phyloP scores from a whole-genome alignment of 2,888 invertebrate genomes.

The Rhingia rostrata region DNA sequence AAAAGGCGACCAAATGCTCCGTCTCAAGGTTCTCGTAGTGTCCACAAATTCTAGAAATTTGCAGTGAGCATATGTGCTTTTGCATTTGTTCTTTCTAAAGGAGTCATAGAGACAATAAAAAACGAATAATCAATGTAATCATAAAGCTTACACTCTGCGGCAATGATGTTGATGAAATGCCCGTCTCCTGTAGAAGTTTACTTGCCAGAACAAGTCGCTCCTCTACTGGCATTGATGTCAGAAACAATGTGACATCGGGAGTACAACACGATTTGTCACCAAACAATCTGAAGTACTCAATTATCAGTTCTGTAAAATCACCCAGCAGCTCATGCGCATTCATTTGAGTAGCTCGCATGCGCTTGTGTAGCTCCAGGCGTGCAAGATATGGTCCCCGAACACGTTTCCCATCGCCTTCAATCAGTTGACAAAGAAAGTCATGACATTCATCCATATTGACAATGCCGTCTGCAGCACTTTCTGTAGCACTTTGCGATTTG shows the following conservation, averaged over 20 bases:
- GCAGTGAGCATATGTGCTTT: slow-evolving; percentile 90
- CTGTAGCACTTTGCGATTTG: slow-evolving; percentile 56
- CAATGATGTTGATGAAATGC: slow-evolving; percentile 86
- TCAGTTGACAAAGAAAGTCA: slow-evolving; percentile 82
- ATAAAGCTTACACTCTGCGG: slow-evolving; percentile 85
- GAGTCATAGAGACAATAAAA: background rate
- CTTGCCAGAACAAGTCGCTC: slow-evolving; percentile 86
- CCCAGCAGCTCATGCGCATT: slow-evolving; percentile 85
- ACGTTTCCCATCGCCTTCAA: slow-evolving; percentile 84
- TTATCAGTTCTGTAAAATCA: slow-evolving; percentile 87
- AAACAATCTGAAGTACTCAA: slow-evolving; percentile 90
- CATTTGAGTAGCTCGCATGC: slow-evolving; percentile 84
- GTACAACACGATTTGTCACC: slow-evolving; percentile 94
- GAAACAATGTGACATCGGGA: slow-evolving; percentile 90
- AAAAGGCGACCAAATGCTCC: slow-evolving; percentile 85
- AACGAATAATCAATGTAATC: background rate
- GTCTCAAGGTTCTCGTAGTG: slow-evolving; percentile 85
- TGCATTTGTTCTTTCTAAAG: slow-evolving; percentile 89
- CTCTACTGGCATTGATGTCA: slow-evolving; percentile 85
- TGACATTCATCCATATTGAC: slow-evolving; percentile 78
- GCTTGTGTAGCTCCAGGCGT: slow-evolving; percentile 89
- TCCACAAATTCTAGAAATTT: slow-evolving; percentile 89
- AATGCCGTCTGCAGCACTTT: slow-evolving; percentile 77
- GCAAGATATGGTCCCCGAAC: slow-evolving; percentile 93
- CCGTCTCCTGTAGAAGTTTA: slow-evolving; percentile 86